Evolutionary conservation across 2,888 invertebrate genomes (phyloP).

Genomic region (Clitarchus hookeri): DNA sequence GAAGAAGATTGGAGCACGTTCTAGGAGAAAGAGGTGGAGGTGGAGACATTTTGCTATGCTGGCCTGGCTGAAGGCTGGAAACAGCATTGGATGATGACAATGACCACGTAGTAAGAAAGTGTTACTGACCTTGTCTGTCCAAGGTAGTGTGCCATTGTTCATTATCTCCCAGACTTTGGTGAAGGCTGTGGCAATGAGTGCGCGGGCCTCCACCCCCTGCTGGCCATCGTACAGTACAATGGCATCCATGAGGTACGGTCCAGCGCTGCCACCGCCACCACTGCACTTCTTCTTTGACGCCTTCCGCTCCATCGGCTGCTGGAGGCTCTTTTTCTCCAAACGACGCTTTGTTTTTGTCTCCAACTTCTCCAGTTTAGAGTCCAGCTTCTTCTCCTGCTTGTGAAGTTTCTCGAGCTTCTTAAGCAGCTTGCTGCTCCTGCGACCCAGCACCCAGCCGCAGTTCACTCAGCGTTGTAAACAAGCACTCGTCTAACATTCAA

Average conservation of each 20-base stretch:
- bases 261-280: constrained; percentile 31
- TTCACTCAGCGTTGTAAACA: no score
- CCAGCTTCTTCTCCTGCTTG: constrained; percentile 48
- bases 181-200: constrained; percentile 52
- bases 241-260: constrained; percentile 39
- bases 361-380: constrained; percentile 54
- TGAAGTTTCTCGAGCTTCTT: constrained; percentile 43
- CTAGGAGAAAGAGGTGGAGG: no score
- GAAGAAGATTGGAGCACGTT: no score
- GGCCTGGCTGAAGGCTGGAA: no score
- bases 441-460: neutral
- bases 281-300: constrained; percentile 29
- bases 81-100: no score
- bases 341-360: constrained; percentile 54
- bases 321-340: constrained; percentile 51
- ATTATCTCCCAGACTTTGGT: constrained; percentile 54
- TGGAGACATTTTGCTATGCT: no score
- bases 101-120: neutral
- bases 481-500: no score
- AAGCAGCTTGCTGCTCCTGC: constrained; percentile 41
- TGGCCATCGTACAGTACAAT: constrained; percentile 38
- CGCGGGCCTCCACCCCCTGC: constrained; percentile 32
- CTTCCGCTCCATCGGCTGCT: constrained; percentile 30
- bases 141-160: constrained; percentile 52
- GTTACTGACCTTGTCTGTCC: constrained; percentile 48